Base-by-base conservation (phyloP, 2,113 vertebrate genomes). In the Rhipidura dahli region DNA sequence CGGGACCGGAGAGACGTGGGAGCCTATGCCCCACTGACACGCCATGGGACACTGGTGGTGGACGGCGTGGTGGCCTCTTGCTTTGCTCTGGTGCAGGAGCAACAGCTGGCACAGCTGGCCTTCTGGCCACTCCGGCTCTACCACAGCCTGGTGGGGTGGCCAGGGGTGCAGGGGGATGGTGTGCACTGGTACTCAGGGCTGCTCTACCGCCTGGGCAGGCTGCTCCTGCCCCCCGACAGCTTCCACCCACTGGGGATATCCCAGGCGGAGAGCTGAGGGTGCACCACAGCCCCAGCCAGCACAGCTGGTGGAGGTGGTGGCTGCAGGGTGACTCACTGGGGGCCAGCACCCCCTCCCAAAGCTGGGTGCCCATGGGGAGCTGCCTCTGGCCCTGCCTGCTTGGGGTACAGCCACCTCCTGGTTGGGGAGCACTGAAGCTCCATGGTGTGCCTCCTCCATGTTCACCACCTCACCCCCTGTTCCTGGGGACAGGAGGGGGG, bases 161-260 rank as follows among this genome's bases (percentile, higher is more conserved):
- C 97, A 40, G 92, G 97, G 92, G 93, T 64, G 11, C 98, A 98
- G 56, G 98, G 59, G 14, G 97, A 98, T 2, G 99, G 99, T 5
- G 86, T 99, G 82, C 99, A 99, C 97, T 99, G 99, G 99, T 99
- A 99, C 97, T 98, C 99, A 15, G 92, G 97, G 96, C 97, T 99
- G 93, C 98, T 99, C 33, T 98, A 99, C 97, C 98, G 83, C 95
- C 95, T 99, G 51, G 99, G 99, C 87, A 97, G 89, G 84, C 94
- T 97, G 82, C 93, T 99, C 65, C 97, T 99, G 93, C 98, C 98
- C 82, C 97, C 98, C 1, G 98, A 97, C 89, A 99, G 98, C 87
- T 99, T 99, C 96, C 99, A 99, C 95, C 98, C 99, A 0, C 98
- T 98, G 98, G 99, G 98, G 49, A 47, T 98, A 54, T 97, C 98